Base-by-base conservation (phyloP, 2,113 vertebrate species). In the Baryphthengus martii region DNA sequence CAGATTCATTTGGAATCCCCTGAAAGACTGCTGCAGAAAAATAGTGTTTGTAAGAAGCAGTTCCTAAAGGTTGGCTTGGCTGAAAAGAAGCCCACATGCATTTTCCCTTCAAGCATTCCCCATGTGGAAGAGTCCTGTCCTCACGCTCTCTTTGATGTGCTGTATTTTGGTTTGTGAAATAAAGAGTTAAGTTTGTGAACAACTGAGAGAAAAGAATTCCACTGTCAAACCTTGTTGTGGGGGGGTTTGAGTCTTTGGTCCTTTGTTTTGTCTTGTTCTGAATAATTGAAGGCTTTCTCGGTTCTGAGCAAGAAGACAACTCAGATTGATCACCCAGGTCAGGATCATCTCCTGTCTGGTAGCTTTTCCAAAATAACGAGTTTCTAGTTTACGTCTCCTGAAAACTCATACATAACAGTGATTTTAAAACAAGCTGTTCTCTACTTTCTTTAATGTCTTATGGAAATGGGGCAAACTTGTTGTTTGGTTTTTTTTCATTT, bases 321-420 rank as follows among this genome's bases (percentile, higher is more conserved):
- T 62, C 17, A 1, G 0, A 40, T 1, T 77, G 47, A 68, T 1
- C 0, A 1, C 2, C 2, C 13, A 61, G 35, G 12, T 71, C 47
- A 68, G 37, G 13, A 81, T 13, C 31, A 89, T 15, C 53, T 65
- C 63, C 35, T 39, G 17, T 25, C 58, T 53, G 40, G 17, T 65
- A 73, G 21, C 53, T 73, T 72, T 40, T 58, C 35, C 47, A 74
- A 67, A 82, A 28, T 13, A 29, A n/a, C 37, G 12, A 79, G 33
- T 65, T 91, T 59, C 76, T 81, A 66, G 39, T 47, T 85, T 85
- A 61, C 8, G 81, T 77, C 23, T 75, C 26, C 49, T 29, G 20
- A 91, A 89, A 89, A 18, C 24, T 55, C 68, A 26, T 28, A 89
- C 81, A 39, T 45, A 81, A 3, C 13, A 77, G 31, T 35, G 39